Evolutionary conservation across 2,888 invertebrate species (phyloP).

Genomic region (Ametastegia equiseti): DNA sequence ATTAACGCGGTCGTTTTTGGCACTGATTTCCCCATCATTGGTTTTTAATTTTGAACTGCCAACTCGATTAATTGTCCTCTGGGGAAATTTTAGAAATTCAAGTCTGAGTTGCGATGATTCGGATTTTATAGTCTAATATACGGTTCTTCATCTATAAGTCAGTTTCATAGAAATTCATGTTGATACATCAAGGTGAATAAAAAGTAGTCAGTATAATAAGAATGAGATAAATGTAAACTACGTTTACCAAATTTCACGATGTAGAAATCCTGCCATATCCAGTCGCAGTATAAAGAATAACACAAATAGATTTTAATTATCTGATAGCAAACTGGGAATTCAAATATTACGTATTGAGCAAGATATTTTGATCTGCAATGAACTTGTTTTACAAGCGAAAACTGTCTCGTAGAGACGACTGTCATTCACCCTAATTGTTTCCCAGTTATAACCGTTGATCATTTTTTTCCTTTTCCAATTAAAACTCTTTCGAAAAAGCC

Average conservation of each 20-base stretch:
- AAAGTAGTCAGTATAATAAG: neutral
- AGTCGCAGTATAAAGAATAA: neutral
- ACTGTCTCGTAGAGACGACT: conserved; percentile 12
- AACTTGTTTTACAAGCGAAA: neutral
- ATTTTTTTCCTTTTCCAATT: too few species aligned
- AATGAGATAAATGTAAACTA: neutral
- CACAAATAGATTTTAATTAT: neutral
- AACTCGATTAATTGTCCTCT: neutral
- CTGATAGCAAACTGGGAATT: neutral
- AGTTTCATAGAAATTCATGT: neutral
- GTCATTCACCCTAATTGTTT: neutral
- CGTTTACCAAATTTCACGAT: conserved; percentile 16
- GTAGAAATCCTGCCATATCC: conserved; percentile 18
- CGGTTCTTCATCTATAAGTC: neutral
- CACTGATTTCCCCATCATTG: conserved; percentile 59
- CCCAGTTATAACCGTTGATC: neutral
- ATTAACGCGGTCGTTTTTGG: conserved; percentile 70
- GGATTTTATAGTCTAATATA: neutral
- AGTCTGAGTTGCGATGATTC: neutral
- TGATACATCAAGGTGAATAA: neutral
- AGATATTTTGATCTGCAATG: conserved; percentile 1
- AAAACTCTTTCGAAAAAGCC: too few species aligned
- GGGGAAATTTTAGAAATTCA: neutral
- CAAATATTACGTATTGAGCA: neutral
- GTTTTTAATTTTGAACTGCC: neutral